Percentiles rank a stretch among this genome's conserved stretches.
phyloP scores from a whole-genome alignment of 2,888 invertebrate species.

The Automeris io region DNA sequence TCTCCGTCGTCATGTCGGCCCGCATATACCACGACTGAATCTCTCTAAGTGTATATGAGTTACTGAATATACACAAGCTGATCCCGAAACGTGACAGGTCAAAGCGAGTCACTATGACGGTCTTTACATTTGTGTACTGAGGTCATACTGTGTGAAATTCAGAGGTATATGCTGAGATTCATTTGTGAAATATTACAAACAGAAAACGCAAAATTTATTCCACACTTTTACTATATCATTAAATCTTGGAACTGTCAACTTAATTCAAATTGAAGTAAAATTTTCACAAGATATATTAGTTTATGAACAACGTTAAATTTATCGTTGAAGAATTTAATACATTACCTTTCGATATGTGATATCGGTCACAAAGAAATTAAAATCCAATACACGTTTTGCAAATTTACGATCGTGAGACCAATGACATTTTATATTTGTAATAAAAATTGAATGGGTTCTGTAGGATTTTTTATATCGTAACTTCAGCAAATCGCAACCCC shows the following conservation, averaged over 20 bases:
- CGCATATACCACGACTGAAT: too few species aligned
- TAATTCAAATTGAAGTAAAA: background rate
- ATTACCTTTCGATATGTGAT: background rate
- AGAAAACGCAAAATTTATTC: too few species aligned
- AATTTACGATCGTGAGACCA: background rate
- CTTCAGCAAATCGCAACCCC: too few species aligned
- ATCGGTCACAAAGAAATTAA: background rate
- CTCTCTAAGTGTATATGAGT: too few species aligned
- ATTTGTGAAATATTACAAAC: too few species aligned
- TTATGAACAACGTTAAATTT: background rate
- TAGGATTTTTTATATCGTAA: background rate
- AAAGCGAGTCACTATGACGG: too few species aligned
- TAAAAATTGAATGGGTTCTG: background rate
- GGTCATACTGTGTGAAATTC: too few species aligned
- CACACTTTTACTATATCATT: background rate
- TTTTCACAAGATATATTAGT: background rate
- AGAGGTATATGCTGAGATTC: too few species aligned
- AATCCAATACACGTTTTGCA: background rate
- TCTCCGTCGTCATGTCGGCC: too few species aligned
- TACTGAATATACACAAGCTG: too few species aligned
- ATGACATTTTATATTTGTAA: background rate
- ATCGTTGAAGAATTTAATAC: conserved; percentile 1
- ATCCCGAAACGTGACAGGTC: too few species aligned
- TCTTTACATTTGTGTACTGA: too few species aligned
- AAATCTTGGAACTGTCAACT: background rate